These are phyloP conservation scores for Acronicta aceris DNA, from an alignment of 2,888 invertebrate species.

Conservation along the genomic window DNA sequence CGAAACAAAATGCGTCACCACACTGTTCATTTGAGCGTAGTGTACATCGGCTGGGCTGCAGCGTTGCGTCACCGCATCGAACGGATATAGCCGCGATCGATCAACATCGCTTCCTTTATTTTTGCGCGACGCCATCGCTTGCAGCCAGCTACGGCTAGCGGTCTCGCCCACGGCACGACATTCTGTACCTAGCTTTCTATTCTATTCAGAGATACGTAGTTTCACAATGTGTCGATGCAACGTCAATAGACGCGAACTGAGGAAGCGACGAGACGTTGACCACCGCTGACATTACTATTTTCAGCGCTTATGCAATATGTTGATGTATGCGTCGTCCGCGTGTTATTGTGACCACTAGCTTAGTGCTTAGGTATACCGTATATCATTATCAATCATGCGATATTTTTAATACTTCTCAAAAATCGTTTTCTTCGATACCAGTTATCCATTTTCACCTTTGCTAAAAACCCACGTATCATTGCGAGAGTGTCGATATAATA, in stretches of 20 bases:
- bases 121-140: conserved; percentile 62
- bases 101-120: conserved; percentile 74
- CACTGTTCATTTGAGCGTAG: conserved; percentile 51
- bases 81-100: conserved; percentile 80
- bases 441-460: conserved; percentile 9
- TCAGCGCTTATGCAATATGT: conserved; percentile 51
- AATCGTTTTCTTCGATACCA: background rate
- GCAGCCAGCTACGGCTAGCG: conserved; percentile 48
- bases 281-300: conserved; percentile 52
- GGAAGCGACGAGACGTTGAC: conserved; percentile 38
- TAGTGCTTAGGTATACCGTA: no score
- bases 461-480: conserved; percentile 29
- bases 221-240: conserved; percentile 54
- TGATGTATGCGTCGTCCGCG: conserved; percentile 14
- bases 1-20: conserved; percentile 57
- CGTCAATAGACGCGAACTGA: conserved; percentile 37
- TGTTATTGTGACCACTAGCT: background rate
- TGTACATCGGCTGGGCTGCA: conserved; percentile 46
- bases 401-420: no score
- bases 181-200: conserved; percentile 61
- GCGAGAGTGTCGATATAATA: conserved; percentile 22
- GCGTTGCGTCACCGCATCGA: conserved; percentile 73
- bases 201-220: conserved; percentile 55
- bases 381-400: no score
- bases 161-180: conserved; percentile 57